Conservation (phyloP, 2,888 invertebrate species). For the Volucella inanis region DNA sequence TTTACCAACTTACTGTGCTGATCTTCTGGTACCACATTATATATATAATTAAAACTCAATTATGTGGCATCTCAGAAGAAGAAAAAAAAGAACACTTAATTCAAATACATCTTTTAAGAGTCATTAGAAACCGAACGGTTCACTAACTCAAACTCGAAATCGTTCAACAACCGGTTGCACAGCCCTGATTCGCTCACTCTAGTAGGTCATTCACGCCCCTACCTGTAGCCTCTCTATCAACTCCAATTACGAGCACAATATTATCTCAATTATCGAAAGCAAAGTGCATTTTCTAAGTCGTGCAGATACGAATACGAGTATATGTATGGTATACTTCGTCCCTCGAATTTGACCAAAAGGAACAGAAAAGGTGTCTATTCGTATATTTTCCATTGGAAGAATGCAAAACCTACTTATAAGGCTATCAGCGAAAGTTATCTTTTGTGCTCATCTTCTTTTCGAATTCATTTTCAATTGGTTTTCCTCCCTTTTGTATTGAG, state of each 20-base stretch:
- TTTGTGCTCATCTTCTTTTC: conserved; percentile 26
- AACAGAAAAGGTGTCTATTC: conserved; percentile 2
- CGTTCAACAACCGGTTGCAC: conserved; percentile 20
- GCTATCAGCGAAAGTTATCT: conserved; percentile 66
- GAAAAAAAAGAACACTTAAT: not conserved
- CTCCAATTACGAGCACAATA: not conserved
- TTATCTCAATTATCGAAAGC: conserved; percentile 33
- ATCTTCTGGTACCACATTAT: no score
- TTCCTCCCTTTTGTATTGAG: conserved; percentile 6
- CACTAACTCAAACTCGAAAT: not conserved
- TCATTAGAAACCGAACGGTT: not conserved
- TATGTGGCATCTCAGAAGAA: not conserved
- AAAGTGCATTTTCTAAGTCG: conserved; percentile 45
- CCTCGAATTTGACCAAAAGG: conserved; percentile 2
- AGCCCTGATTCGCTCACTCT: not conserved
- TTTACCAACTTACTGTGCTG: no score
- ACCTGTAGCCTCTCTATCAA: not conserved
- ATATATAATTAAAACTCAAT: no score
- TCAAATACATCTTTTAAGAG: not conserved
- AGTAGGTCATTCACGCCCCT: conserved; percentile 47
- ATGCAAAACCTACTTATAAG: conserved; percentile 26
- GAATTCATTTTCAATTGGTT: conserved; percentile 44
- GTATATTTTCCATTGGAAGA: conserved; percentile 6
- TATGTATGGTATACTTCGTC: not conserved
- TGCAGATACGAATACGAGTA: conserved; percentile 8